Evolutionary conservation across 2,113 vertebrate species (phyloP).

Genomic region (Platanista minor): DNA sequence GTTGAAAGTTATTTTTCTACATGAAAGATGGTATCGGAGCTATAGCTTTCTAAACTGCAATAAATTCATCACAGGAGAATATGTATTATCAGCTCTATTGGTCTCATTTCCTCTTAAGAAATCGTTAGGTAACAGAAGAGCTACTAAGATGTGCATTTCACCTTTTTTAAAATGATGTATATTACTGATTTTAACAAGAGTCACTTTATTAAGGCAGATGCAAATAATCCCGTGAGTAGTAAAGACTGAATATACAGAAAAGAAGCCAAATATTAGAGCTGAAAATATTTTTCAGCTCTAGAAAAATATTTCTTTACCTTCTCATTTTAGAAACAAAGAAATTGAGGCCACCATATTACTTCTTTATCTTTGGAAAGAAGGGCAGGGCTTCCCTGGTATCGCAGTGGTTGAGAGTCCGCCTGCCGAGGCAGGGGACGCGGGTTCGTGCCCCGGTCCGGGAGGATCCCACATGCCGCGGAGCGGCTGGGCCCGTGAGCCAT

Average conservation of each 20-base stretch:
- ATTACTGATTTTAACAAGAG: conserved; percentile 23
- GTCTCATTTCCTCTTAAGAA: background rate
- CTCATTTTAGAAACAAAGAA: background rate
- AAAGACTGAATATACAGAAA: background rate
- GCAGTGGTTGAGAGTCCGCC: too few species aligned
- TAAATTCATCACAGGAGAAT: background rate
- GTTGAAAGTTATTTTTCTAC: background rate
- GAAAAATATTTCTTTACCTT: background rate
- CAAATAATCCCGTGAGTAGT: background rate
- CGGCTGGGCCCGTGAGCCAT: too few species aligned
- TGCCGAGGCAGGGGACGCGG: too few species aligned
- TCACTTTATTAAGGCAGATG: background rate
- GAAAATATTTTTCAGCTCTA: background rate
- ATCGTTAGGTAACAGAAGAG: background rate
- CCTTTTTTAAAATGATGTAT: background rate
- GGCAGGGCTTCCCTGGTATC: background rate
- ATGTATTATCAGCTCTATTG: background rate
- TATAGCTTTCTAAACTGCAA: background rate
- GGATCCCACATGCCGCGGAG: too few species aligned
- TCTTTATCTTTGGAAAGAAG: background rate
- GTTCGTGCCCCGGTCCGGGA: too few species aligned
- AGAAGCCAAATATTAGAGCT: background rate
- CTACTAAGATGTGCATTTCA: background rate
- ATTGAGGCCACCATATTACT: background rate
- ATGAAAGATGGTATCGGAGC: background rate